These are phyloP conservation scores for Philopotamus ludificatus DNA, from an alignment of 1,140 invertebrate species.

Conservation along the genomic window DNA sequence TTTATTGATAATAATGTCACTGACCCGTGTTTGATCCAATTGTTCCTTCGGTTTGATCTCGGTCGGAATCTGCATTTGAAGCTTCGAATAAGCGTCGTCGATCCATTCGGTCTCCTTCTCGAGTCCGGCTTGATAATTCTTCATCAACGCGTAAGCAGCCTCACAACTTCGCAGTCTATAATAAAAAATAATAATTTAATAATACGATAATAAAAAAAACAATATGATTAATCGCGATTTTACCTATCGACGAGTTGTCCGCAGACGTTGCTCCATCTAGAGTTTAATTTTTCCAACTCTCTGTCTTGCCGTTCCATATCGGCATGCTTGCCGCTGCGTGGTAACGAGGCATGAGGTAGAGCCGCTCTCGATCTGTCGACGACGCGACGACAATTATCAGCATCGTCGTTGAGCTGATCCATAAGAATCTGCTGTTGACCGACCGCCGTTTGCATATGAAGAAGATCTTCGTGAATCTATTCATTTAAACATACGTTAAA, in stretches of 20 bases:
- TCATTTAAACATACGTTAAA: neutral
- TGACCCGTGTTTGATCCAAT: constrained; percentile 77
- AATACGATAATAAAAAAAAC: neutral
- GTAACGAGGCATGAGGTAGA: constrained; percentile 53
- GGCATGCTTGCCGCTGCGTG: constrained; percentile 63
- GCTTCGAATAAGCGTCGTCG: constrained; percentile 69
- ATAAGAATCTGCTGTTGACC: constrained; percentile 82
- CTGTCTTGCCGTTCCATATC: constrained; percentile 94
- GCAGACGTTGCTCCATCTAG: constrained; percentile 88
- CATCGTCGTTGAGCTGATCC: constrained; percentile 88
- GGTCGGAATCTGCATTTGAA: constrained; percentile 68
- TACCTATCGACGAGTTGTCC: constrained; percentile 87
- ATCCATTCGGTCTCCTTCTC: constrained; percentile 86
- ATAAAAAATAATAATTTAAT: constrained; percentile 6
- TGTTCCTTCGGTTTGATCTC: constrained; percentile 71
- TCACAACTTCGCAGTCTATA: constrained; percentile 79
- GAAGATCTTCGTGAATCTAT: constrained; percentile 69
- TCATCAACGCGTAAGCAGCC: constrained; percentile 79
- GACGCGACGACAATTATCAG: constrained; percentile 79
- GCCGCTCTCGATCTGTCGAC: constrained; percentile 79
- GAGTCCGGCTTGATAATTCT: constrained; percentile 83
- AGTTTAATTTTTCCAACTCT: constrained; percentile 84
- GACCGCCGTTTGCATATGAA: constrained; percentile 77
- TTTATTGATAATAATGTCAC: too few relatives aligned
- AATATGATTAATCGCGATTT: constrained; percentile 21